Conservation (phyloP, 53 echinoderm and acorn worm genomes). For the Paracentrotus lividus region DNA sequence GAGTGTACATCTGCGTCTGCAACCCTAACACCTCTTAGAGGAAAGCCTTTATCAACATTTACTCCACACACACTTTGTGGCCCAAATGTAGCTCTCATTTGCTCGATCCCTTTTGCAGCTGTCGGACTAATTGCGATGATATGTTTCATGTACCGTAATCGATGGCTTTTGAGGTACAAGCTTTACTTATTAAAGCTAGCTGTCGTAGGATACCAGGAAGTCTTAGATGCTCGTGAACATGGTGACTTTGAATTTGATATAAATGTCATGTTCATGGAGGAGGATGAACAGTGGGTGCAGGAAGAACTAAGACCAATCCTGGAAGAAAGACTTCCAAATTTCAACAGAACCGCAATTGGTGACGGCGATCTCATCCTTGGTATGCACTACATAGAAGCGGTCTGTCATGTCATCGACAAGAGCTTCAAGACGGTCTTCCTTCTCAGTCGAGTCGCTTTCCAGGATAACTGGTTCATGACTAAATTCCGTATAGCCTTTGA, state of each 20-base stretch:
- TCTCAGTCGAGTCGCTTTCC: slow-evolving; percentile 7
- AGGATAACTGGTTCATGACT: slow-evolving; percentile 47
- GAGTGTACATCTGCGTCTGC: not conserved
- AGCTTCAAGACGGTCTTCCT: slow-evolving; percentile 36
- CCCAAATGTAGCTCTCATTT: not conserved
- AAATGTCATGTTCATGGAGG: slow-evolving; percentile 48
- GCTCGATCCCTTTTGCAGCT: not conserved
- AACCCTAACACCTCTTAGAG: not conserved
- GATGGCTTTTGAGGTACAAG: not conserved
- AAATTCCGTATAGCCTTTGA: slow-evolving; percentile 36
- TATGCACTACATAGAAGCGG: slow-evolving; percentile 30
- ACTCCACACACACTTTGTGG: slow-evolving; percentile 17
- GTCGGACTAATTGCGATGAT: slow-evolving; percentile 8
- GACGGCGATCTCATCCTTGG: not conserved
- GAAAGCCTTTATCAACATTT: slow-evolving; percentile 12
- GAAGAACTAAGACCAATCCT: slow-evolving; percentile 37
- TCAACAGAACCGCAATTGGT: not conserved
- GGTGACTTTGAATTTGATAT: slow-evolving; percentile 38
- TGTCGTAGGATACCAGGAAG: slow-evolving; percentile 2
- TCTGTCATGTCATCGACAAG: slow-evolving; percentile 14
- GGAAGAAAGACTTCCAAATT: slow-evolving; percentile 39
- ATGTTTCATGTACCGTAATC: not conserved
- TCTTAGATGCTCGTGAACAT: not conserved
- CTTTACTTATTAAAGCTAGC: slow-evolving; percentile 37
- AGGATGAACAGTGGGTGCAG: slow-evolving; percentile 32